Evolutionary conservation across 2,113 vertebrate genomes (phyloP), one percentile per base, ranked within the genome.

Genomic region (Odocoileus hemionus): DNA sequence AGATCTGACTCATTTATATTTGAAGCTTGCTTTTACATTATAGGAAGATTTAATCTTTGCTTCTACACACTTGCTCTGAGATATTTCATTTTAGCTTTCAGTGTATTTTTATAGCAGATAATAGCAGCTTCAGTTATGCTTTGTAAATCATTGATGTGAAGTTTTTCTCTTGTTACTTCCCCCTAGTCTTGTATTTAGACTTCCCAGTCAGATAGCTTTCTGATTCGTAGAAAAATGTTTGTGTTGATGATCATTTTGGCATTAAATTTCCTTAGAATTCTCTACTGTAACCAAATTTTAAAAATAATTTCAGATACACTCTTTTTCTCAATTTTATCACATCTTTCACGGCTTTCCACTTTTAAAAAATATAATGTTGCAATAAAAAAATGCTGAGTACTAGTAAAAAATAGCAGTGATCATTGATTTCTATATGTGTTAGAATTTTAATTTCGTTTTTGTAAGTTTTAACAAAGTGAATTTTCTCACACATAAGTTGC

Each of bases 121-220:
- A 82, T 85, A 91, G 30, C 50, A 93, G 50, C 36, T 67, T 83
- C 70, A 36, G 21, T 91, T 95, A 92, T 92, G 82, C 21, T 89
- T 95, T 97, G 23, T 39, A 97, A 91, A 94, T 94, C 60, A 96
- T 30, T 87, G 55, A 90, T 95, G 43, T 79, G 6, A n/a, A 82
- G 92, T 94, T 89, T 91, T 57, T 84, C 15, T 95, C 43, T 39
- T 16, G 4, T 95, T 94, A 60, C 39, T 93, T 95, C 7, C 6
- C 28, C 60, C 45, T 91, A 60, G 43, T 28, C 26, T 70, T 92
- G 13, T 58, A 58, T 94, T 95, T 96, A 95, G 50, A 91, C 58
- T 79, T 94, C 33, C 17, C 52, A 87, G 25, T 79, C 82, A 94
- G 82, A 52, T 74, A 80, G 21, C 36, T 91, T 95, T 93, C 55